Conservation (phyloP, 2,888 invertebrate genomes). For the Sphinx pinastri region DNA sequence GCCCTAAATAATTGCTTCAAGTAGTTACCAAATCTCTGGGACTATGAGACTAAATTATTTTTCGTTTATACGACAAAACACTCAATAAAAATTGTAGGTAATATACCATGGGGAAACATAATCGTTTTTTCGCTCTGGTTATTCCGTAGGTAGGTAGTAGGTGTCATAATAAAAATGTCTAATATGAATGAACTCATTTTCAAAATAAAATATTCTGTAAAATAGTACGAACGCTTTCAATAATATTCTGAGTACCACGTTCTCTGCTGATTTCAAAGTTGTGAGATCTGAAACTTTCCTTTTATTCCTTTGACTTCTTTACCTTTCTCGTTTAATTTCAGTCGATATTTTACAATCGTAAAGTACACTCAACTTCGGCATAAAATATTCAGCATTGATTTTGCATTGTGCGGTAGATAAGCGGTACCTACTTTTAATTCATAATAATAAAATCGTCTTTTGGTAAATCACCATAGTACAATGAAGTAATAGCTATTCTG, state of each 20-base stretch:
- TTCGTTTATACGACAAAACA: neutral
- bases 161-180: neutral
- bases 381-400: neutral
- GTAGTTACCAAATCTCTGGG: neutral
- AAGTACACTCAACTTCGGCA: neutral
- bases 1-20: neutral
- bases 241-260: neutral
- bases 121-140: neutral
- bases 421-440: too few species aligned
- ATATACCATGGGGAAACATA: neutral
- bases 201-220: neutral
- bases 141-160: neutral
- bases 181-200: neutral
- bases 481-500: too few species aligned
- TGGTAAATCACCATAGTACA: too few species aligned
- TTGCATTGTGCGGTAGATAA: neutral
- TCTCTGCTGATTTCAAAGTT: neutral
- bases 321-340: neutral
- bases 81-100: neutral
- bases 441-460: too few species aligned
- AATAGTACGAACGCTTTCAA: neutral
- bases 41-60: neutral
- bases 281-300: neutral
- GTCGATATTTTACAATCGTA: neutral
- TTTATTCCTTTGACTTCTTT: neutral